A percentile compares a stretch with the other conserved stretches of the same genome.
These are phyloP conservation scores for Tinamus guttatus DNA, from an alignment of 2,113 vertebrate species.

Conservation along the genomic window DNA sequence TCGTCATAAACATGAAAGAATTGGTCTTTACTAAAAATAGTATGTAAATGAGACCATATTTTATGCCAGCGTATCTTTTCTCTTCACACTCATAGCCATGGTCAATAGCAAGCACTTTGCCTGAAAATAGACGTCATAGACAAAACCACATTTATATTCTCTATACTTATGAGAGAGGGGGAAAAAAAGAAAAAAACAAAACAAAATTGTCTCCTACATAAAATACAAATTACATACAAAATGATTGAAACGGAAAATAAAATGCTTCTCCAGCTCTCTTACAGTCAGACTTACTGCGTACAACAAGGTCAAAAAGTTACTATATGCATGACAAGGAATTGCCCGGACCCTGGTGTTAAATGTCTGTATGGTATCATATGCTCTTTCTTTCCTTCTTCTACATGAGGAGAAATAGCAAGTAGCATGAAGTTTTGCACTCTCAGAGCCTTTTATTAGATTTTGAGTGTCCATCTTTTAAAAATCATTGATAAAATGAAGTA, in stretches of 20 bases:
- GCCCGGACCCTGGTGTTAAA: neutral
- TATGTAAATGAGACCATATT: constrained; percentile 55
- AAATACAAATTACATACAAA: neutral
- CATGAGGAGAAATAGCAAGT: neutral
- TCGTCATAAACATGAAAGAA: constrained; percentile 65
- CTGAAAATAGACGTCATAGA: constrained; percentile 5
- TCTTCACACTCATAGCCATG: constrained; percentile 4
- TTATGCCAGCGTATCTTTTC: constrained; percentile 52
- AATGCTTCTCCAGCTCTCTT: neutral
- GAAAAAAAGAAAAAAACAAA: neutral
- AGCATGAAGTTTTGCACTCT: neutral
- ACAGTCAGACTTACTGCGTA: neutral
- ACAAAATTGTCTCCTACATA: neutral
- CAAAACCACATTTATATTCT: neutral
- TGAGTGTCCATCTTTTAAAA: neutral
- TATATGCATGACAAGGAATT: neutral
- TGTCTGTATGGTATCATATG: neutral
- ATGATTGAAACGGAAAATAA: neutral
- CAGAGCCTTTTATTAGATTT: neutral
- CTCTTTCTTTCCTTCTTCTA: neutral
- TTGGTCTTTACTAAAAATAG: constrained; percentile 63
- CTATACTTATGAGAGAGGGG: neutral
- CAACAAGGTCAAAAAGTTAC: neutral
- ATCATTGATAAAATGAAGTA: neutral
- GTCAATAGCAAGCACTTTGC: neutral